A percentile compares a stretch with the other conserved stretches of the same genome.
phyloP scores from a whole-genome alignment of 2,888 invertebrate genomes.

The Lottia gigantea region DNA sequence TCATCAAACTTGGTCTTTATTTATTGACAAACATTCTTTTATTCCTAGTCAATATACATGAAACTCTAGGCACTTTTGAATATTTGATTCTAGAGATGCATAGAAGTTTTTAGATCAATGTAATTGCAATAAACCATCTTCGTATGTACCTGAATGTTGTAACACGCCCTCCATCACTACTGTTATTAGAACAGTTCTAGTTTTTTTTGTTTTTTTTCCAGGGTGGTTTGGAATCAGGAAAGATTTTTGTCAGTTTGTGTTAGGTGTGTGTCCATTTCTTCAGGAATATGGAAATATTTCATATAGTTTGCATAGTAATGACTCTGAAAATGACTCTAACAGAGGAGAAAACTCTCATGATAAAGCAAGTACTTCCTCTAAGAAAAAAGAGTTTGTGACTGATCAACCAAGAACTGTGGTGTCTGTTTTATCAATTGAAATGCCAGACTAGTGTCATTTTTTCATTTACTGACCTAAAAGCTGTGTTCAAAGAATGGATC shows the following conservation, averaged over 20 bases:
- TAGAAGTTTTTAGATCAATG: no score
- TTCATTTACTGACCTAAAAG: no score
- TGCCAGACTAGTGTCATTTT: conserved; percentile 49
- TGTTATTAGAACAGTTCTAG: no score
- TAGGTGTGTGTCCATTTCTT: conserved; percentile 91
- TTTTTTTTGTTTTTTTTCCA: conserved; percentile 69
- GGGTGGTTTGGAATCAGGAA: conserved; percentile 99
- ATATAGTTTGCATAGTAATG: conserved; percentile 72
- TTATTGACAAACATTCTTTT: no score
- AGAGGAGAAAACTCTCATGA: conserved; percentile 25
- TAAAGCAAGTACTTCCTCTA: conserved; percentile 22
- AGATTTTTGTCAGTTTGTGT: conserved; percentile 96
- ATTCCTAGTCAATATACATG: no score
- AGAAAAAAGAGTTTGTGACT: conserved; percentile 68
- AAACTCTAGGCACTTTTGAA: no score
- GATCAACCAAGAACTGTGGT: conserved; percentile 70
- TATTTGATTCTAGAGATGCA: no score
- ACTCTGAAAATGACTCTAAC: conserved; percentile 29
- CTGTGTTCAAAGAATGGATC: no score
- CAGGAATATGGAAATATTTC: conserved; percentile 99
- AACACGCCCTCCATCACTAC: no score
- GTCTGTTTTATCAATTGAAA: conserved; percentile 61
- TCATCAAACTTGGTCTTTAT: no score
- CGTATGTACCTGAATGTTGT: no score
- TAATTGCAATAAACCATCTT: no score